phyloP scores from a whole-genome alignment of 2,888 invertebrate genomes.

The Tiphia femorata region DNA sequence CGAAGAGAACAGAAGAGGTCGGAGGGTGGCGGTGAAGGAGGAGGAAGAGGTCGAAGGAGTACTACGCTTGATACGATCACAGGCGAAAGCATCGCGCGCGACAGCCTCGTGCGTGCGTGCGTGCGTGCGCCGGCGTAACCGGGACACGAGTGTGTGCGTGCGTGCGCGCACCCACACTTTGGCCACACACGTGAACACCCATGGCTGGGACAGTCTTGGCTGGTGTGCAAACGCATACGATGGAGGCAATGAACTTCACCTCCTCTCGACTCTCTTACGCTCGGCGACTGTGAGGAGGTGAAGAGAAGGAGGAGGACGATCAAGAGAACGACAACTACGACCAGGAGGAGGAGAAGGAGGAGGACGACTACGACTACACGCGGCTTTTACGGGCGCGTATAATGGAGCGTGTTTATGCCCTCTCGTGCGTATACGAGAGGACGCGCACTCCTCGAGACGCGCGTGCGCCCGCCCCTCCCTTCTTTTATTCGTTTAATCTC shows the following conservation, averaged over 20 bases:
- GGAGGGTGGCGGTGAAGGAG: neutral
- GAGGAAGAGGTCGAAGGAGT: neutral
- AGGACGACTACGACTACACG: slow-evolving; percentile 47
- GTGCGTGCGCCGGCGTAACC: no score
- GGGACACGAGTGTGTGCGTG: no score
- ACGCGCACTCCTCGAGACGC: slow-evolving; percentile 13
- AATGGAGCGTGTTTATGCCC: slow-evolving; percentile 64
- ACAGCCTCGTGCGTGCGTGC: slow-evolving; percentile 7
- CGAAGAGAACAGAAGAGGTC: no score
- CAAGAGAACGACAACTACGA: slow-evolving; percentile 23
- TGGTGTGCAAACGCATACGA: slow-evolving; percentile 40
- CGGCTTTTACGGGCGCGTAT: slow-evolving; percentile 63
- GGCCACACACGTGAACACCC: slow-evolving; percentile 24
- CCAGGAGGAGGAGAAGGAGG: slow-evolving; percentile 18
- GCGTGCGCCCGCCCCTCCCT: slow-evolving; percentile 28
- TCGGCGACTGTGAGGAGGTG: slow-evolving; percentile 21
- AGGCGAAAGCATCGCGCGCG: slow-evolving; percentile 5
- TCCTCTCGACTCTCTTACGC: slow-evolving; percentile 46
- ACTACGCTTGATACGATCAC: slow-evolving; percentile 14
- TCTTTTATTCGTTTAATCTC: slow-evolving; percentile 37
- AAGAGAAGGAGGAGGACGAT: slow-evolving; percentile 28
- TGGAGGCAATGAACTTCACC: slow-evolving; percentile 70
- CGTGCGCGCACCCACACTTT: slow-evolving; percentile 13
- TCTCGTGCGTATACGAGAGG: slow-evolving; percentile 39
- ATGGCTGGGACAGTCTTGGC: slow-evolving; percentile 23